Base-by-base conservation (phyloP, 2,888 invertebrate genomes). In the Agonopterix arenella region DNA sequence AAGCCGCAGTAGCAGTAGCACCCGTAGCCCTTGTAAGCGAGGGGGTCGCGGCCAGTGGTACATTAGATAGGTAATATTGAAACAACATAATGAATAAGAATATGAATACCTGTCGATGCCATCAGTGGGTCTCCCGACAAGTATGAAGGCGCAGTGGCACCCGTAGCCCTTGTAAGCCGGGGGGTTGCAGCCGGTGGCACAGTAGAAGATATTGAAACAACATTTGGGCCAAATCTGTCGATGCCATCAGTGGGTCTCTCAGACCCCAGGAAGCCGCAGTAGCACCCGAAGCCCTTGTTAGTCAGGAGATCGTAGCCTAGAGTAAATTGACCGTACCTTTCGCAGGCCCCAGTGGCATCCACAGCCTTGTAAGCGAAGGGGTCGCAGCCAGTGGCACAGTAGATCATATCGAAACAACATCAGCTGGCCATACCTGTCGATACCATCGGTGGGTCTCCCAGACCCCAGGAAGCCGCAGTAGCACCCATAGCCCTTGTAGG, bases 341-440 rank as follows among this genome's bases (percentile, higher is more conserved):
- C 96, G 55, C 72, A 96, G 95, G 3, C 97, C 97, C 68, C 97
- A 97, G 75, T 95, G 97, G 75, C 97, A 97, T 2, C 97, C 97
- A 66, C 97, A 97, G 8, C 96, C 73, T 96, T 96, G 74, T 94
- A 96, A 8, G 91, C 86, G 2, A 96, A 76, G 0, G 97, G 97
- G 72, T 13, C 13, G 13, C 13, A 13, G 13, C 13, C 13, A 13
- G 13, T 13, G 13, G 13, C 13, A 13, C 13, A 2, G 13, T 13
- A 18, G 18, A 18, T 18, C 96, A 97, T 96, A 57, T 95, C 95
- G 80, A 28, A 28, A 28, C 7, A 28, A 28, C 28, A 28, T 95
- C 10, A 40, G n/a, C 10, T 11, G 40, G 4, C 10, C 66, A 64
- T 76, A 95, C 95, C 91, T 92, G 76, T 95, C 96, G 55, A 97